phyloP scores from a whole-genome alignment of 1,140 invertebrate species.

The Cydia pomonella region DNA sequence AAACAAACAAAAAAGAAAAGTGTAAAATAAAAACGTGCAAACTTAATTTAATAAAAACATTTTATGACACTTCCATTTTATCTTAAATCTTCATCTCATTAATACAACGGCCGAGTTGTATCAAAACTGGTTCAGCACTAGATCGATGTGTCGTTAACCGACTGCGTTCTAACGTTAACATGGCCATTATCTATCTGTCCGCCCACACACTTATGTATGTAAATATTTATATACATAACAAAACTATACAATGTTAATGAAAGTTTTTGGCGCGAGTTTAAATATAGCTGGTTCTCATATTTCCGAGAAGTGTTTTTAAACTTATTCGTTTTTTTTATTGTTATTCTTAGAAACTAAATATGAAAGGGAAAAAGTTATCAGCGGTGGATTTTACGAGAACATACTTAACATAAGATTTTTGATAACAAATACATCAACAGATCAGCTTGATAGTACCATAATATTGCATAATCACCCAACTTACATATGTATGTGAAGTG shows the following conservation, averaged over 20 bases:
- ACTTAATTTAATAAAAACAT: too few species aligned
- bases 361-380: too few species aligned
- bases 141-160: conserved; percentile 41
- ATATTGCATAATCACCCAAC: too few species aligned
- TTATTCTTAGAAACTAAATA: neutral
- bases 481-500: too few species aligned
- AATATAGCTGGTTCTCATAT: neutral
- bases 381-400: too few species aligned
- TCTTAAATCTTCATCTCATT: neutral
- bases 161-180: neutral
- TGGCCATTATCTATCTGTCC: neutral
- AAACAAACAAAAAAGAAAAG: too few species aligned
- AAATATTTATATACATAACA: neutral
- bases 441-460: too few species aligned
- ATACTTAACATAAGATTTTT: too few species aligned
- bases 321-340: neutral
- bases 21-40: neutral
- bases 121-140: conserved; percentile 29
- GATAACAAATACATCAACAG: too few species aligned
- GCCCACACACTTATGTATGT: neutral
- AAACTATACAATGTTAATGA: neutral
- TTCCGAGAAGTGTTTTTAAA: neutral
- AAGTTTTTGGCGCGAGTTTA: neutral
- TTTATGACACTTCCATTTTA: neutral
- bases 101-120: conserved; percentile 3